These are phyloP conservation scores for Drosophila fulvimacula DNA, from an alignment of 2,888 invertebrate species.

Conservation along the genomic window DNA sequence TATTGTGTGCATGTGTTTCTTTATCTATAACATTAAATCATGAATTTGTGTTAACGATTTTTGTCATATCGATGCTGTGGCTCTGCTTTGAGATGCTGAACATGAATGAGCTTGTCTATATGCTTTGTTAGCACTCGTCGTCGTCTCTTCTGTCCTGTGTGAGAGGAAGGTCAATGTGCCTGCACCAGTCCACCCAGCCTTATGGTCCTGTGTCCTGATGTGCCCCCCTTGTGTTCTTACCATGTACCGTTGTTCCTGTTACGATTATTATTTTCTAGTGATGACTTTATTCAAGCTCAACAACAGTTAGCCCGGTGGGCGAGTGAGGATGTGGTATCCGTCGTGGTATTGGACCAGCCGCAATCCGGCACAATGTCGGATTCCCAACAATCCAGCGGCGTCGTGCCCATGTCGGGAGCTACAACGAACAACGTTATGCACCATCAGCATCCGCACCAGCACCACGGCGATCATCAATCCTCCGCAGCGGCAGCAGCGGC, in stretches of 20 bases:
- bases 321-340: slow-evolving; percentile 92
- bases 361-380: slow-evolving; percentile 84
- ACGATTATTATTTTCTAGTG: slow-evolving; percentile 96
- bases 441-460: slow-evolving; percentile 85
- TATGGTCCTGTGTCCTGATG: slow-evolving; percentile 49
- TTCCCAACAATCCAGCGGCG: slow-evolving; percentile 86
- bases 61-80: neutral
- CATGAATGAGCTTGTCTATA: neutral
- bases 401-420: slow-evolving; percentile 86
- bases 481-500: slow-evolving; percentile 76
- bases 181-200: slow-evolving; percentile 31
- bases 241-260: slow-evolving; percentile 89
- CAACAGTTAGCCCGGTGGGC: slow-evolving; percentile 98
- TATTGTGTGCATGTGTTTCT: slow-evolving; percentile 4
- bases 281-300: slow-evolving; percentile 99
- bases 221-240: slow-evolving; percentile 81
- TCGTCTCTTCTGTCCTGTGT: slow-evolving; percentile 33
- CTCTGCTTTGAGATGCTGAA: neutral
- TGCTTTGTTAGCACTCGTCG: neutral
- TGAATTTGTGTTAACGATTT: neutral
- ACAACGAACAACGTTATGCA: slow-evolving; percentile 85
- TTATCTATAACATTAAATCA: neutral
- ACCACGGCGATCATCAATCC: slow-evolving; percentile 84
- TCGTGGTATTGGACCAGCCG: slow-evolving; percentile 86
- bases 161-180: slow-evolving; percentile 16